These are phyloP conservation scores for Halcyon senegalensis DNA, from an alignment of 2,113 vertebrate genomes.

Conservation along the genomic window DNA sequence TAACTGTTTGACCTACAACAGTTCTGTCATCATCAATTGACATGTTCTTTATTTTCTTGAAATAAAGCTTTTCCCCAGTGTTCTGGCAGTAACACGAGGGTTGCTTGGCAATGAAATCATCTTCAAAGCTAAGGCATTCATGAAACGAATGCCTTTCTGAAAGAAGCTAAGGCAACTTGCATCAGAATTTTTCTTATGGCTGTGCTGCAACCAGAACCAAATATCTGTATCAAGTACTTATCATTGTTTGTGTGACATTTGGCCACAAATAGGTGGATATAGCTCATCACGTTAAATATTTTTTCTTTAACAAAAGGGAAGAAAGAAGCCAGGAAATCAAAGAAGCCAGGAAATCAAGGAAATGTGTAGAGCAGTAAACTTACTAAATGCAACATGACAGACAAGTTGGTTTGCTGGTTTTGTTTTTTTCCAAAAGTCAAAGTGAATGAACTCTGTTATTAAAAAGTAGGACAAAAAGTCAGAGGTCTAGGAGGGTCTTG, in stretches of 20 bases:
- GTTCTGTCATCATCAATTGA: conserved; percentile 30
- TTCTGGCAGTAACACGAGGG: conserved; percentile 9
- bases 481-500: not conserved
- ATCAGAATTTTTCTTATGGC: not conserved
- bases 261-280: not conserved
- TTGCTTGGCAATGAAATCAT: conserved; percentile 26
- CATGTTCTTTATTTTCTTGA: not conserved
- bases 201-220: not conserved
- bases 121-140: conserved; percentile 12
- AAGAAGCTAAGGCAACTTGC: not conserved
- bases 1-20: conserved; percentile 47
- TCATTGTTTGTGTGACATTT: not conserved
- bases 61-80: conserved; percentile 30
- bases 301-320: not conserved
- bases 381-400: not conserved
- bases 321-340: not conserved
- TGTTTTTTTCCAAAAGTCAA: not conserved
- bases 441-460: not conserved
- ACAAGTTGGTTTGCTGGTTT: too few relatives aligned
- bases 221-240: not conserved
- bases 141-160: not conserved
- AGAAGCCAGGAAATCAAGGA: not conserved
- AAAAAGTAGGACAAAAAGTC: not conserved
- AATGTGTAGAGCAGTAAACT: not conserved
- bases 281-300: not conserved